Conservation (phyloP, 2,797 vertebrate species). For the Enteromius fasciolatus region DNA sequence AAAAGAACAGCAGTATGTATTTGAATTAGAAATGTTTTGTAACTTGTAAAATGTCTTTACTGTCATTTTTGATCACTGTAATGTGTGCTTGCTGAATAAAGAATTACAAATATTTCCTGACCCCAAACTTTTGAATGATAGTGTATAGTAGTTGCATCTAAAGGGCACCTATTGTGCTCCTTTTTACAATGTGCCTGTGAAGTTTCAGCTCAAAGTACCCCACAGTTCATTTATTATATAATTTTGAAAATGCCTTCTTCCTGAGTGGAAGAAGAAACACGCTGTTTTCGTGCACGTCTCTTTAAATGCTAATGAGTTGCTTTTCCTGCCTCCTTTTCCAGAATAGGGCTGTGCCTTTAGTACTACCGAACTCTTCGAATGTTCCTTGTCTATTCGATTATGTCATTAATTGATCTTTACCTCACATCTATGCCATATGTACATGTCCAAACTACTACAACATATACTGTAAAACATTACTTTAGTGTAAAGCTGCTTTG, state of each 20-base stretch:
- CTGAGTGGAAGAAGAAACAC: background rate
- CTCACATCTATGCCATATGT: too few species aligned
- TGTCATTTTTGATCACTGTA: background rate
- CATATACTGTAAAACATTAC: too few species aligned
- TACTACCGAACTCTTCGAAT: too few species aligned
- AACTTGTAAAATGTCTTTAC: background rate
- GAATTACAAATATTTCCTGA: background rate
- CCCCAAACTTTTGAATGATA: too few species aligned
- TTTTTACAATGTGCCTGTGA: background rate
- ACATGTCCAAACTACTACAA: too few species aligned
- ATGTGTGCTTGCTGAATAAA: background rate
- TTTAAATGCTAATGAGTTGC: background rate
- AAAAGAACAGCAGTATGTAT: background rate
- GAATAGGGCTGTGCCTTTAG: background rate
- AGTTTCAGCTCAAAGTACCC: background rate
- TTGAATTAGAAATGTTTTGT: background rate
- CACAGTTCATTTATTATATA: background rate
- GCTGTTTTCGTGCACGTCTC: background rate
- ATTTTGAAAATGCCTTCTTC: background rate
- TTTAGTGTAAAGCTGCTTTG: too few species aligned
- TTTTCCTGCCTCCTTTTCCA: background rate
- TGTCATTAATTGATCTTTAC: too few species aligned
- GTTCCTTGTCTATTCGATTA: too few species aligned
- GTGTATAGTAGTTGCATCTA: background rate
- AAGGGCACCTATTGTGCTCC: too few species aligned